phyloP scores from a whole-genome alignment of 2,797 vertebrate genomes.

The Mormyrops attenuatus region DNA sequence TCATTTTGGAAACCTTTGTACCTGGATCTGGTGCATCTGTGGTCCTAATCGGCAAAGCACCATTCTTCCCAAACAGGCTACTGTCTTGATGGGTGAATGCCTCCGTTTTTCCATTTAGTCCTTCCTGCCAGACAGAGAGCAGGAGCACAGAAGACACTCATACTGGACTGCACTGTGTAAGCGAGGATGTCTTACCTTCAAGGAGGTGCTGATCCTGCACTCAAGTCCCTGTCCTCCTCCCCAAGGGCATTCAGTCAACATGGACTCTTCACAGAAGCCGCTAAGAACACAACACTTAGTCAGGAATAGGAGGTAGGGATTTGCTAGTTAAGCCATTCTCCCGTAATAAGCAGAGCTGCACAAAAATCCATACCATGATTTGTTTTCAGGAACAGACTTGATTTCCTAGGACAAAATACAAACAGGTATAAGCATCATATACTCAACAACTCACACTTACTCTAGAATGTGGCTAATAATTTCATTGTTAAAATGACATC shows the following conservation, averaged over 20 bases:
- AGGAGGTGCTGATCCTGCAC: background rate
- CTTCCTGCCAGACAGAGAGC: background rate
- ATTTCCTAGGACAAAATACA: background rate
- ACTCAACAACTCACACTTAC: background rate
- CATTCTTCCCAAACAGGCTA: background rate
- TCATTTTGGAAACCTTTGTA: background rate
- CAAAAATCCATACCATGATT: background rate
- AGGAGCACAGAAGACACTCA: background rate
- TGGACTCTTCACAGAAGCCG: background rate
- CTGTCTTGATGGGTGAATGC: background rate
- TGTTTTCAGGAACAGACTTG: background rate
- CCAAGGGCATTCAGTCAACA: background rate
- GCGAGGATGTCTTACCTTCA: background rate
- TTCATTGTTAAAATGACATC: background rate
- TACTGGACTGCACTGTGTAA: background rate
- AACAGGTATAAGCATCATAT: background rate
- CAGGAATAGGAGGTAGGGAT: background rate
- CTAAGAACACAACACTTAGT: background rate
- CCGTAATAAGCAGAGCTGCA: background rate
- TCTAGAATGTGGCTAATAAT: background rate
- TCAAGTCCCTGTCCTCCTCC: background rate
- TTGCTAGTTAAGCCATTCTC: background rate
- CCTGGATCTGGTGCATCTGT: background rate
- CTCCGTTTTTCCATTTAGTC: background rate
- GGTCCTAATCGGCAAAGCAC: background rate